phyloP scores from a whole-genome alignment of 2,888 invertebrate species.

The Taphrorychus bicolor region DNA sequence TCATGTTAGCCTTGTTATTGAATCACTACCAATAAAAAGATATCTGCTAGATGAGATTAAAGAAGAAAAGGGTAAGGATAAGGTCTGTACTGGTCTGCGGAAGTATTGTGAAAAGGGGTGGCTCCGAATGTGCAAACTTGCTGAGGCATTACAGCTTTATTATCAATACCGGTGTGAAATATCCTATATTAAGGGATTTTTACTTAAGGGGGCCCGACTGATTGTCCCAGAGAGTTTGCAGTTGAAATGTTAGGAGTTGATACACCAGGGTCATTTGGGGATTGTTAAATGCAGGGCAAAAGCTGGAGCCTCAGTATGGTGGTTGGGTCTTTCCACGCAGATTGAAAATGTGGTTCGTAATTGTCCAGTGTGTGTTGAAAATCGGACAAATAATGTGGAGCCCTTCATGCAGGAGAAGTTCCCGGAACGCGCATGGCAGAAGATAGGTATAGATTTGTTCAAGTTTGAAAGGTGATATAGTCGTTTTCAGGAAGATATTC shows the following conservation, averaged over 20 bases:
- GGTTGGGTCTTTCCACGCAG: constrained; percentile 40
- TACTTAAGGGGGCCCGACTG: not conserved
- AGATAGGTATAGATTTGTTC: too few relatives aligned
- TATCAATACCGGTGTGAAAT: not conserved
- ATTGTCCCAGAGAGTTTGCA: constrained; percentile 26
- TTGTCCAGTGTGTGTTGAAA: not conserved
- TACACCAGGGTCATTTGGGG: constrained; percentile 25
- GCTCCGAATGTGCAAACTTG: not conserved
- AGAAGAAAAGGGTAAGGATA: not conserved
- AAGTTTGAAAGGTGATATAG: too few relatives aligned
- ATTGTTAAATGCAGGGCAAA: not conserved
- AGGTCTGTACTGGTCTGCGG: not conserved
- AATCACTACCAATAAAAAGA: too few relatives aligned
- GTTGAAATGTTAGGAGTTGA: constrained; percentile 17
- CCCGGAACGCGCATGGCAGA: too few relatives aligned
- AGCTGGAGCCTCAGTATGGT: constrained; percentile 31
- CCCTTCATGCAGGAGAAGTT: too few relatives aligned
- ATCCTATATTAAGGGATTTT: not conserved
- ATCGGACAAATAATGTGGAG: too few relatives aligned
- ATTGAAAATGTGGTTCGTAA: constrained; percentile 39
- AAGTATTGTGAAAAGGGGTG: not conserved
- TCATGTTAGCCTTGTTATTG: not conserved
- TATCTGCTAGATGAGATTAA: too few relatives aligned
- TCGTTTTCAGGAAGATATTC: too few relatives aligned
- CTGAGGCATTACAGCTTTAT: not conserved